Percentiles rank a stretch among this genome's conserved stretches.
These are phyloP conservation scores for Echinarachnius parma DNA, from an alignment of 53 echinoderm and acorn worm genomes.

Conservation along the genomic window DNA sequence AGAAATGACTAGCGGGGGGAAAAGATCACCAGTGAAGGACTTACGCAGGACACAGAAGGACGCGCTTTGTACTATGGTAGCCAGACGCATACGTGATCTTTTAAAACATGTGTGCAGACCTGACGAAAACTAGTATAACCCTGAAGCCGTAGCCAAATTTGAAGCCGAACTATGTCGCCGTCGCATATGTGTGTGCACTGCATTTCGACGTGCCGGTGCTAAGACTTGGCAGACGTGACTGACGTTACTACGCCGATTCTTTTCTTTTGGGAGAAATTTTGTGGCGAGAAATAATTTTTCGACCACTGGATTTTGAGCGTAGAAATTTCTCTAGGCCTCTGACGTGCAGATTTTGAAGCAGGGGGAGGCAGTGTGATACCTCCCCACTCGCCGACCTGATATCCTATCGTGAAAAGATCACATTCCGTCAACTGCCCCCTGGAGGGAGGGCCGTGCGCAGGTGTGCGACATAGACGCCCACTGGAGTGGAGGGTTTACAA, in stretches of 20 bases:
- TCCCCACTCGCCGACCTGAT: conserved; percentile 5
- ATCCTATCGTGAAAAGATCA: conserved; percentile 41
- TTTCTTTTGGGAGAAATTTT: not conserved
- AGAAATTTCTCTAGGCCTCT: conserved; percentile 4
- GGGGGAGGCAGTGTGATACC: conserved; percentile 7
- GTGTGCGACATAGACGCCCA: conserved; percentile 24
- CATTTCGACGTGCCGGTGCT: conserved; percentile 1
- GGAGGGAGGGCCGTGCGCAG: conserved; percentile 6
- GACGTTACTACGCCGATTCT: too few relatives aligned
- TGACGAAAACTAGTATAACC: conserved; percentile 32
- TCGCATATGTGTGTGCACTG: conserved; percentile 26
- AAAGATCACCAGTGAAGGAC: conserved; percentile 29
- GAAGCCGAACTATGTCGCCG: conserved; percentile 26
- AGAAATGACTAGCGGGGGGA: conserved; percentile 22
- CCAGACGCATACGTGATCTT: conserved; percentile 49
- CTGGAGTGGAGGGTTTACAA: conserved; percentile 26
- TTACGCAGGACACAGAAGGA: conserved; percentile 31
- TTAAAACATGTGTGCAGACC: conserved; percentile 16
- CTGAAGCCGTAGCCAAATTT: conserved; percentile 22
- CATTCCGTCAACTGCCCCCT: conserved; percentile 27
- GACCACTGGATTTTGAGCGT: conserved; percentile 15
- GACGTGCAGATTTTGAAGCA: conserved; percentile 48
- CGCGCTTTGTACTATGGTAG: conserved; percentile 26
- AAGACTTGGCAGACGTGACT: too few relatives aligned
- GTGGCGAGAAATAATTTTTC: not conserved